Evolutionary conservation across 1,140 invertebrate genomes (phyloP), one percentile per base, ranked within the genome.

Genomic region (Bombus sylvicola): DNA sequence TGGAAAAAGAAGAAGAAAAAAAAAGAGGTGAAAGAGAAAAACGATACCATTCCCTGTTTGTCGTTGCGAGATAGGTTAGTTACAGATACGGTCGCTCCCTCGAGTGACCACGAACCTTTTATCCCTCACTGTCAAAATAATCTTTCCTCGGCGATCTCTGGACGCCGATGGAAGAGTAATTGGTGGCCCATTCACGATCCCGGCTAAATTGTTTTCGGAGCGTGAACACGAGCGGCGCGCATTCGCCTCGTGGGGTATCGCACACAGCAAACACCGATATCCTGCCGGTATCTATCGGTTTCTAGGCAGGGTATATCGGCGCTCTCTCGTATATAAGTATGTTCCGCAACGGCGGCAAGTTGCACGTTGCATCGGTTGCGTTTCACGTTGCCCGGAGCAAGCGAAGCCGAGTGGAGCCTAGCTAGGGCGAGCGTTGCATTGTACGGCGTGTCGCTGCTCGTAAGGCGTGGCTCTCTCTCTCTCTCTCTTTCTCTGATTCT

Each of bases 401-500:
- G 34, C 78, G 31, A 41, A 68, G 62, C 68, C 59, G 34, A 31
- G 41, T 31, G 71, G 47, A 83, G 68, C 41, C 59, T 31, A 18
- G 62, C 62, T 62, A 22, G 18, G 22, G 68, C 69, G 69, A 53
- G 31, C 57, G 84, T 85, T 90, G 89, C 88, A 90, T 90, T 90
- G 86, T 88, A 68, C 39, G 71, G 39, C 53, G 79, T 89, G 77
- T 89, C 88, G 88, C 86, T 83, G 81, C 47, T 74, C 41, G 83
- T 57, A 47, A 86, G 84, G 81, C 81, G 81, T 84, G 81, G 81
- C 22, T 85, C 47, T 72, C 71, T 74, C 62, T 59, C 12, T 43
- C 47, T 72, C 71, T 74, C 39, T 43, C 37, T 53, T 39, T 75
- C 39, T 71, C 28, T 47, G 28, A 47, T 37, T 68, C 41, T 68